Evolutionary conservation across 2,888 invertebrate species (phyloP).

Genomic region (Stenotaenia linearis): DNA sequence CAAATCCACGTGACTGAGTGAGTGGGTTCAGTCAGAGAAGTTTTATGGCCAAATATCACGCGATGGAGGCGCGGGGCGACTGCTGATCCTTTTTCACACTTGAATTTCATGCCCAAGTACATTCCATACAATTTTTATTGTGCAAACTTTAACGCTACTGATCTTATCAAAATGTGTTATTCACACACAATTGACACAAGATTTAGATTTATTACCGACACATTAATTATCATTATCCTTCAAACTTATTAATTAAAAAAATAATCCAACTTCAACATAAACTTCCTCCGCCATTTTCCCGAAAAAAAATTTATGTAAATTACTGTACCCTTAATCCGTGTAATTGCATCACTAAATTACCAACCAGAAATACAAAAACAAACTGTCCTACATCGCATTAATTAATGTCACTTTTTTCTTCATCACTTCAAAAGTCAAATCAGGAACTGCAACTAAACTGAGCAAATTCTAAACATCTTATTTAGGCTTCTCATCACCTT

Average conservation of each 20-base stretch:
- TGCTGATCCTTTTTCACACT: slow-evolving; percentile 11
- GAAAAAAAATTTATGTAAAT: too few relatives aligned
- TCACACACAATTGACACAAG: slow-evolving; percentile 1
- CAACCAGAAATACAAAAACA: too few relatives aligned
- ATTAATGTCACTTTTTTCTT: too few relatives aligned
- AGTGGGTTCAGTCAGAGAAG: neutral
- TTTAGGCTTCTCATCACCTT: neutral
- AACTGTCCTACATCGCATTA: too few relatives aligned
- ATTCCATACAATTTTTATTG: slow-evolving; percentile 19
- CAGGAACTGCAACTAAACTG: too few relatives aligned
- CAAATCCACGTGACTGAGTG: neutral
- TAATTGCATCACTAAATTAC: too few relatives aligned
- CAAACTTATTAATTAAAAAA: neutral
- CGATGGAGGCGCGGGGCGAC: neutral
- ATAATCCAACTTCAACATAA: neutral
- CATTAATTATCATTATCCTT: neutral
- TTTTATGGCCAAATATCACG: neutral
- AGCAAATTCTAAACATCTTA: neutral
- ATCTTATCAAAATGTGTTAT: slow-evolving; percentile 15
- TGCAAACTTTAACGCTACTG: slow-evolving; percentile 6
- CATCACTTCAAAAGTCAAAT: too few relatives aligned
- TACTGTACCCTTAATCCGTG: too few relatives aligned
- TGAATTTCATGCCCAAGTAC: slow-evolving; percentile 1
- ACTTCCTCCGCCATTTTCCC: too few relatives aligned
- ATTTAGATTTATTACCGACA: neutral